Evolutionary conservation across 1,140 invertebrate species (phyloP).

Genomic region (Melanaphis sacchari): DNA sequence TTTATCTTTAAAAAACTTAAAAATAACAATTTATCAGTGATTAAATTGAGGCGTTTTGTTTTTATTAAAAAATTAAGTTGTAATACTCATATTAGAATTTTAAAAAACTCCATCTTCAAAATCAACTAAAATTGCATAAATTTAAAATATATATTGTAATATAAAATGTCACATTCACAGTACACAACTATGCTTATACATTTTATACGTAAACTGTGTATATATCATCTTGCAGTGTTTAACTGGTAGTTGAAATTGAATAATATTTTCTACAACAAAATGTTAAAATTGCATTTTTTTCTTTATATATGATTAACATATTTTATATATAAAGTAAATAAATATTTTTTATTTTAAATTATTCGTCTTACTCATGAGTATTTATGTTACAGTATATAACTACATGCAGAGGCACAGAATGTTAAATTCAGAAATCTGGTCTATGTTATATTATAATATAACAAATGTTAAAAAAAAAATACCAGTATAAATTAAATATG

Average conservation of each 20-base stretch:
- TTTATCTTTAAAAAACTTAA: too few relatives aligned
- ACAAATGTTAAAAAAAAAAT: neutral
- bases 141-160: neutral
- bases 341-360: constrained; percentile 5
- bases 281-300: neutral
- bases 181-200: neutral
- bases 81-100: neutral
- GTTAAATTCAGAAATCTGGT: neutral
- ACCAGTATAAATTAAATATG: neutral
- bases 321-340: neutral
- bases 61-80: neutral
- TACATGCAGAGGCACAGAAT: neutral
- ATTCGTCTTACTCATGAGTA: neutral
- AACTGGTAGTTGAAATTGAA: neutral
- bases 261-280: neutral
- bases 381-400: neutral
- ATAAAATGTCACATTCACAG: neutral
- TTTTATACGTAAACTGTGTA: neutral
- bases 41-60: neutral
- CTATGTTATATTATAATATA: neutral
- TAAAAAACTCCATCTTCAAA: neutral
- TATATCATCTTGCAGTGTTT: neutral
- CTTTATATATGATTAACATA: neutral
- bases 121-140: neutral
- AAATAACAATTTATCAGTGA: neutral